A percentile compares a stretch with the other conserved stretches of the same genome.
phyloP scores from a whole-genome alignment of 2,113 vertebrate species.

The Fukomys damarensis region DNA sequence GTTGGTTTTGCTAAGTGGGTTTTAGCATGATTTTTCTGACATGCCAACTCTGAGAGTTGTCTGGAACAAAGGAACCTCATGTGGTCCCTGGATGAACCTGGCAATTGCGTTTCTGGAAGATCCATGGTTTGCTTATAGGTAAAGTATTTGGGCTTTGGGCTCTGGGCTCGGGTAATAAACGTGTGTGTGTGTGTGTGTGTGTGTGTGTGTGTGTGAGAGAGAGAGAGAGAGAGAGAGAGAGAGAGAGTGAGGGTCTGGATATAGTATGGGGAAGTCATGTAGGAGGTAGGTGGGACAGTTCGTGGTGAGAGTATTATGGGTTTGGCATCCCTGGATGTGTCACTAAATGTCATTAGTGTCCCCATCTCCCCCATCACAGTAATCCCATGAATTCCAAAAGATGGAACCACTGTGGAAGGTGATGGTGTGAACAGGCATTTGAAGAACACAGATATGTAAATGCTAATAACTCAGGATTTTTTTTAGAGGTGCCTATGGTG shows the following conservation, averaged over 20 bases:
- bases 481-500: not conserved
- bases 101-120: not conserved
- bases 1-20: not conserved
- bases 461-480: not conserved
- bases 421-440: not conserved
- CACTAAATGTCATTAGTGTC: not conserved
- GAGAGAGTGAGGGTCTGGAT: not conserved
- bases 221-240: too few species aligned
- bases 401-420: not conserved
- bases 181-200: too few species aligned
- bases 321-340: not conserved
- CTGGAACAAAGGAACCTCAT: not conserved
- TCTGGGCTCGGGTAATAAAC: not conserved
- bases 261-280: not conserved
- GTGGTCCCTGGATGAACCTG: not conserved
- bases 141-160: not conserved
- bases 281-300: not conserved
- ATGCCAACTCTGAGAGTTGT: not conserved
- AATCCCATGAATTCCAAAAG: not conserved
- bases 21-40: constrained; percentile 22
- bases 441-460: not conserved
- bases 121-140: not conserved
- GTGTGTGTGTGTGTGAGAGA: too few species aligned
- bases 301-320: not conserved
- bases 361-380: not conserved